Conservation (phyloP, 2,888 invertebrate species). For the Lysandra bellargus region DNA sequence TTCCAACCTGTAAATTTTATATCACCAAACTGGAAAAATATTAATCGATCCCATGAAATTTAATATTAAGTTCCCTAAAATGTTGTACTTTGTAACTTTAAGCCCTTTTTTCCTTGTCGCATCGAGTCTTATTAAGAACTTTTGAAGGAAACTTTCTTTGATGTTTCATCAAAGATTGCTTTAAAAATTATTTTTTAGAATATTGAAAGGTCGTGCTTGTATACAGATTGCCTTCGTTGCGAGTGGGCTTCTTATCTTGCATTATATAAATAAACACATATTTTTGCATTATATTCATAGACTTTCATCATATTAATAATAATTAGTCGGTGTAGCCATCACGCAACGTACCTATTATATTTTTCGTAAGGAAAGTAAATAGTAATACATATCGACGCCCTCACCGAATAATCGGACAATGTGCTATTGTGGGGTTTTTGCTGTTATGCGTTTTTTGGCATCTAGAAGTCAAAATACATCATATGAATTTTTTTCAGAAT, state of each 20-base stretch:
- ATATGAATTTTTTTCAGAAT: too few species aligned
- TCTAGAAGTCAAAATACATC: too few species aligned
- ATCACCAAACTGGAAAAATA: not conserved
- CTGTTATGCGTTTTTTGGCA: too few species aligned
- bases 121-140: not conserved
- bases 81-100: constrained; percentile 23
- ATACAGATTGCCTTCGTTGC: not conserved
- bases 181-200: constrained; percentile 5
- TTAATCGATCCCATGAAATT: not conserved
- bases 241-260: not conserved
- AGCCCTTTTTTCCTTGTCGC: constrained; percentile 15
- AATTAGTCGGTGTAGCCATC: too few species aligned
- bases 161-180: constrained; percentile 17
- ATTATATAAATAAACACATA: not conserved
- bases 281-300: not conserved
- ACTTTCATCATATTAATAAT: too few species aligned
- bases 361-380: too few species aligned
- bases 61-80: not conserved
- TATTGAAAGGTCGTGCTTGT: not conserved
- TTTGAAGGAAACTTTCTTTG: constrained; percentile 11
- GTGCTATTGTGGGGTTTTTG: too few species aligned
- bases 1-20: not conserved
- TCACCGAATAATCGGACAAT: too few species aligned
- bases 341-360: too few species aligned
- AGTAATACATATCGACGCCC: too few species aligned